These are phyloP conservation scores for Ophiothrix spiculata DNA, from an alignment of 35 echinoderm and acorn worm genomes.

Conservation along the genomic window DNA sequence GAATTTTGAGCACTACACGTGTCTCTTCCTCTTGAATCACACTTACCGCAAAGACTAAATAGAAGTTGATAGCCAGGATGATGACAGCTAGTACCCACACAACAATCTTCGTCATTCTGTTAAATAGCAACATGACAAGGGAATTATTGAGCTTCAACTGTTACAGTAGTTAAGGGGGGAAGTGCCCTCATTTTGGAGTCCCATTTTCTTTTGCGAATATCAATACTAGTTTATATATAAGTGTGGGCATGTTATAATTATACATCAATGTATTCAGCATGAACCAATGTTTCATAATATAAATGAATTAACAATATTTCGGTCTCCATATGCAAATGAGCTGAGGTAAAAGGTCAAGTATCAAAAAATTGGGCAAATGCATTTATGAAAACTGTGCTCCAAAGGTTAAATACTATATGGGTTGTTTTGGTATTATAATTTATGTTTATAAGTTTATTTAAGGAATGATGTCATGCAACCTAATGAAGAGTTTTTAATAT, in stretches of 20 bases:
- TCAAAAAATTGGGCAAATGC: no score
- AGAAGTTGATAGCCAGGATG: slow-evolving; percentile 69
- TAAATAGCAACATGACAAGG: not conserved
- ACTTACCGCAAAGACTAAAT: slow-evolving; percentile 66
- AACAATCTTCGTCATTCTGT: slow-evolving; percentile 57
- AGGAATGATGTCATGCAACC: no score
- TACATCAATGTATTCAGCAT: not conserved
- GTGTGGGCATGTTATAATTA: not conserved
- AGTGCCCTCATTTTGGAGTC: not conserved
- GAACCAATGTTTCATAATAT: not conserved
- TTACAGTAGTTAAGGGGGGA: not conserved
- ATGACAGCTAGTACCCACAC: slow-evolving; percentile 58
- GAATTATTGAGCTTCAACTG: not conserved
- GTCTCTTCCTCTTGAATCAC: not conserved
- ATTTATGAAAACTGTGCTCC: no score
- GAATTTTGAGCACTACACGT: not conserved
- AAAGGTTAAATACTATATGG: no score
- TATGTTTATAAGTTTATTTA: no score
- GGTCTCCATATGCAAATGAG: no score
- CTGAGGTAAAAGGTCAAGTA: no score
- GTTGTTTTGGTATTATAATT: no score
- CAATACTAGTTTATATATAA: not conserved
- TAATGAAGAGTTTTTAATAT: no score
- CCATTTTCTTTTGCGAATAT: not conserved
- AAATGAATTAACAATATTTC: no score